phyloP scores from a whole-genome alignment of 2,797 vertebrate genomes.

The Cottoperca gobio region DNA sequence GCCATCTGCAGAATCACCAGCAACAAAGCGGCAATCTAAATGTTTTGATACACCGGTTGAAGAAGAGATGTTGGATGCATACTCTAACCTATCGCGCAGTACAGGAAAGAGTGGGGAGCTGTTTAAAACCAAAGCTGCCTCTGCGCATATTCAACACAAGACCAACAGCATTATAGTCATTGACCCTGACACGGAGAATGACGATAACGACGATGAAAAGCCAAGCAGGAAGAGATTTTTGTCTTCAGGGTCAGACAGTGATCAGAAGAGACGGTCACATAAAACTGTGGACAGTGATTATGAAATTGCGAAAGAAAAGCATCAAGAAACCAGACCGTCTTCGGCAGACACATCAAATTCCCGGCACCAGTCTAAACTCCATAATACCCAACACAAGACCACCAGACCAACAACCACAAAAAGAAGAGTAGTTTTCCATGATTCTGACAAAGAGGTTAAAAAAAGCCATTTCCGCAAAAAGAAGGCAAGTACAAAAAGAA shows the following conservation, averaged over 20 bases:
- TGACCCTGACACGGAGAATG: conserved; percentile 13
- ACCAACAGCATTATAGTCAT: not conserved
- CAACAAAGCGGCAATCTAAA: not conserved
- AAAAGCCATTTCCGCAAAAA: not conserved
- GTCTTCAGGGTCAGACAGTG: not conserved
- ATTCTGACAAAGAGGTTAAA: not conserved
- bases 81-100: not conserved
- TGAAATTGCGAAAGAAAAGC: not conserved
- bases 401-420: not conserved
- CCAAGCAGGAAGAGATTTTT: not conserved
- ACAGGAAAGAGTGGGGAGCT: not conserved
- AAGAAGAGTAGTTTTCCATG: not conserved
- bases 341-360: not conserved
- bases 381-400: not conserved
- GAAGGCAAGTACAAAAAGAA: not conserved
- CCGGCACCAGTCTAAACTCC: not conserved
- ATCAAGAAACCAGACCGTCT: not conserved
- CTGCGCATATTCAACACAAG: not conserved
- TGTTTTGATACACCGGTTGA: not conserved
- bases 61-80: not conserved
- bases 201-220: not conserved
- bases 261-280: not conserved
- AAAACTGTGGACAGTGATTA: not conserved
- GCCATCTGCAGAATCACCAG: not conserved
- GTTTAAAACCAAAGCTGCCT: not conserved